A percentile compares a stretch with the other conserved stretches of the same genome.
These are phyloP conservation scores for Chelidonichthys spinosus DNA, from an alignment of 2,797 vertebrate species.

Conservation along the genomic window DNA sequence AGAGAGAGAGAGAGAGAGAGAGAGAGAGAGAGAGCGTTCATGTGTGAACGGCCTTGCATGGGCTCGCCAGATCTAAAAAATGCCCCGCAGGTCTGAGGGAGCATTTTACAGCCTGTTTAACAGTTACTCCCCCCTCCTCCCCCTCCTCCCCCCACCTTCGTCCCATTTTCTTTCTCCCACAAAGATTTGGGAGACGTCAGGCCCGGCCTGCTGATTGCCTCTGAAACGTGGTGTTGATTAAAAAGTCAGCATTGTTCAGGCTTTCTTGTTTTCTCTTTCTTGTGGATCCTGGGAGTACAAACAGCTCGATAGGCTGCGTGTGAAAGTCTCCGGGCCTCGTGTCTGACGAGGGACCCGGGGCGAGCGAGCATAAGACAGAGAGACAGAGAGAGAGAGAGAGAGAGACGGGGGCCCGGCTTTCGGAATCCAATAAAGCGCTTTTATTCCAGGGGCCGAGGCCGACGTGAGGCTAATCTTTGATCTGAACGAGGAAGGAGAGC, in stretches of 20 bases:
- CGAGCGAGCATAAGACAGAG: slow-evolving; percentile 62
- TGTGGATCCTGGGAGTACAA: slow-evolving; percentile 81
- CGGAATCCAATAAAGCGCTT: slow-evolving; percentile 81
- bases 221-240: slow-evolving; percentile 78
- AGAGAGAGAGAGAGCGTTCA: slow-evolving; percentile 74
- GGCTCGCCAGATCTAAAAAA: slow-evolving; percentile 61
- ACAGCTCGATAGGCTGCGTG: slow-evolving; percentile 82
- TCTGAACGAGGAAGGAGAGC: slow-evolving; percentile 83
- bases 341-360: slow-evolving; percentile 73
- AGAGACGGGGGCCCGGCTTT: slow-evolving; percentile 66
- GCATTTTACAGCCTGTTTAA: slow-evolving; percentile 84
- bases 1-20: too few relatives aligned
- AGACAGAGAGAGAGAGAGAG: slow-evolving; percentile 59
- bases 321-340: slow-evolving; percentile 78
- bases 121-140: slow-evolving; percentile 49
- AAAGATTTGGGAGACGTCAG: slow-evolving; percentile 73
- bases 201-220: slow-evolving; percentile 72
- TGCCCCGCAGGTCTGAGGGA: slow-evolving; percentile 70
- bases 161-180: slow-evolving; percentile 41
- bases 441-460: slow-evolving; percentile 76
- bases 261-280: slow-evolving; percentile 81
- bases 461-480: slow-evolving; percentile 84
- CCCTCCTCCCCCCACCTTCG: slow-evolving; percentile 14
- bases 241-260: slow-evolving; percentile 80
- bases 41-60: slow-evolving; percentile 72